A percentile compares a stretch with the other conserved stretches of the same genome.
Evolutionary conservation across 1,140 invertebrate species (phyloP).

Genomic region (Camponotus pennsylvanicus): DNA sequence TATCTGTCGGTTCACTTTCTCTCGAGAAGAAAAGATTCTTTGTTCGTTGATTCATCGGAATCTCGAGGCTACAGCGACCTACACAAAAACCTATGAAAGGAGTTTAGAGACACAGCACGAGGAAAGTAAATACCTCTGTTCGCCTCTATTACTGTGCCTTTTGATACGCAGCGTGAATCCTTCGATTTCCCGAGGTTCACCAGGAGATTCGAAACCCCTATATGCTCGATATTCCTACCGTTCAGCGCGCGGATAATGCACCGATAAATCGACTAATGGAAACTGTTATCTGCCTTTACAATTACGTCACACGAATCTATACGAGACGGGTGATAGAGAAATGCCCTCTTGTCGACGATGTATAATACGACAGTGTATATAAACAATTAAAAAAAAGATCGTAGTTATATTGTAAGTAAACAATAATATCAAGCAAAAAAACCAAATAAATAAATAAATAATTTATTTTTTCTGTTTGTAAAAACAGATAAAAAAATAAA

Average conservation of each 20-base stretch:
- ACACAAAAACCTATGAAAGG: conserved; percentile 44
- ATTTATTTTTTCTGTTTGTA: background rate
- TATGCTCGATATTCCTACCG: background rate
- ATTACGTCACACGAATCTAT: conserved; percentile 1
- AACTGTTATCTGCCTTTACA: conserved; percentile 17
- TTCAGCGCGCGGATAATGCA: conserved; percentile 5
- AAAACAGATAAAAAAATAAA: conserved; percentile 3
- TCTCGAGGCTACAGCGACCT: conserved; percentile 9
- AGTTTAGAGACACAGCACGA: conserved; percentile 54
- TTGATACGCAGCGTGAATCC: conserved; percentile 55
- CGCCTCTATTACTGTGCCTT: conserved; percentile 26
- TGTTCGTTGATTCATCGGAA: conserved; percentile 21
- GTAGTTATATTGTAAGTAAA: background rate
- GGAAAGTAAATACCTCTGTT: conserved; percentile 66
- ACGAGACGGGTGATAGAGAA: too few species aligned
- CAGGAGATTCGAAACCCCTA: background rate
- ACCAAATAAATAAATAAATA: background rate
- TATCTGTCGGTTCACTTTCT: background rate
- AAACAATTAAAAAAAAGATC: background rate
- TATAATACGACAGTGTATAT: background rate
- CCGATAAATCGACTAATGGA: conserved; percentile 28
- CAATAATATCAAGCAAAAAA: background rate
- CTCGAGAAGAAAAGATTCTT: background rate
- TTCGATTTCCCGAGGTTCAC: conserved; percentile 10
- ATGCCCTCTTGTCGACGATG: background rate